Percentiles rank a stretch among this genome's conserved stretches.
These are phyloP conservation scores for Stegodyphus dumicola DNA, from an alignment of 1,140 invertebrate species.

Conservation along the genomic window DNA sequence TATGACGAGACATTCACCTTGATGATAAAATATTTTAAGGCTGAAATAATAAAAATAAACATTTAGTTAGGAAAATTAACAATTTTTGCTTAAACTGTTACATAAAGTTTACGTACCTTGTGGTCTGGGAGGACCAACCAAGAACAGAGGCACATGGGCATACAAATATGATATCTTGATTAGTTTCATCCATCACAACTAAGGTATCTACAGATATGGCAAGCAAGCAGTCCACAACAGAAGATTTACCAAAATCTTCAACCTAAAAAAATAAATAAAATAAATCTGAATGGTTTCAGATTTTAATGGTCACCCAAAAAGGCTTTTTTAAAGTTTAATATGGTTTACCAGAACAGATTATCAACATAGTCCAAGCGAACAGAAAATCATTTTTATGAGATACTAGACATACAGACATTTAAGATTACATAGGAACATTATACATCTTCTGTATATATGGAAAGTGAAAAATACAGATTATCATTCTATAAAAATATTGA, in stretches of 20 bases:
- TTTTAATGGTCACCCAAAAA: too few relatives aligned
- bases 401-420: too few relatives aligned
- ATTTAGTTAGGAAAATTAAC: not conserved
- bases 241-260: slow-evolving; percentile 74
- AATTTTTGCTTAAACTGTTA: too few relatives aligned
- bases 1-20: slow-evolving; percentile 85
- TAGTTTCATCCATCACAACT: slow-evolving; percentile 85
- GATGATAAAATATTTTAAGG: slow-evolving; percentile 72
- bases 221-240: slow-evolving; percentile 82
- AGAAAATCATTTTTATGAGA: too few relatives aligned
- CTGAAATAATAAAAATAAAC: slow-evolving; percentile 64
- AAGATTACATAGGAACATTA: too few relatives aligned
- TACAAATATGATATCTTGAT: slow-evolving; percentile 86
- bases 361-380: too few relatives aligned
- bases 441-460: too few relatives aligned
- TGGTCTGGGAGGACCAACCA: slow-evolving; percentile 80
- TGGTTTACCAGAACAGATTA: too few relatives aligned
- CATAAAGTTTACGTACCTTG: slow-evolving; percentile 69
- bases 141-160: slow-evolving; percentile 85
- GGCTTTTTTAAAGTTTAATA: too few relatives aligned
- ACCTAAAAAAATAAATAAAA: slow-evolving; percentile 63
- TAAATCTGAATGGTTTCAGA: not conserved
- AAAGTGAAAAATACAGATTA: too few relatives aligned
- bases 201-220: slow-evolving; percentile 89
- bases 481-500: too few relatives aligned